Evolutionary conservation across 2,888 invertebrate genomes (phyloP).

Genomic region (Balanococcus diminutus): DNA sequence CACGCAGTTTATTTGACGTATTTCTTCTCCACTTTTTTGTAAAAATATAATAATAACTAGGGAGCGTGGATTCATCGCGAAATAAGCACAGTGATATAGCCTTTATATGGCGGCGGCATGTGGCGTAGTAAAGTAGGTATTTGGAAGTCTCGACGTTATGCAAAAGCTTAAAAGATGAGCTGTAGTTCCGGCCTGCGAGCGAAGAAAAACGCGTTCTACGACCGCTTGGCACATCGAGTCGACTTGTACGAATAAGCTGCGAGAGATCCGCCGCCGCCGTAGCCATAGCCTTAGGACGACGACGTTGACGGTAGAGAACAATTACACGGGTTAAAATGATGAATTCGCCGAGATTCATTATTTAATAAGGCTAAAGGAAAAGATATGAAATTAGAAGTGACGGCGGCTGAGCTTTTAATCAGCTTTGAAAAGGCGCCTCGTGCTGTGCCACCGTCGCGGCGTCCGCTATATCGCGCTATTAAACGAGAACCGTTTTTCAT

Average conservation of each 20-base stretch:
- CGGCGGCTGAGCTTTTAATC: slow-evolving; percentile 55
- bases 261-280: background rate
- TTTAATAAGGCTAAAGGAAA: slow-evolving; percentile 51
- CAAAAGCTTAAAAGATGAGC: background rate
- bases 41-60: too few relatives aligned
- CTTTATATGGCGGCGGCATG: background rate
- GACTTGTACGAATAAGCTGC: background rate
- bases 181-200: background rate
- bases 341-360: slow-evolving; percentile 54
- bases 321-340: slow-evolving; percentile 55
- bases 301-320: slow-evolving; percentile 45
- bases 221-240: background rate
- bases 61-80: too few relatives aligned
- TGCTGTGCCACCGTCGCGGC: background rate
- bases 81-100: background rate
- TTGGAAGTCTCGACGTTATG: background rate
- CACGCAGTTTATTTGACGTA: background rate
- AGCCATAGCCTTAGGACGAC: background rate
- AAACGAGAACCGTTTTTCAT: slow-evolving; percentile 45
- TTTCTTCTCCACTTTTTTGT: too few relatives aligned
- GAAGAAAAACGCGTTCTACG: background rate
- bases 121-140: background rate
- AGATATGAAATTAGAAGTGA: slow-evolving; percentile 55
- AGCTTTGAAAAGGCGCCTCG: slow-evolving; percentile 52
- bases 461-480: slow-evolving; percentile 9